Evolutionary conservation across 2,888 invertebrate genomes (phyloP), one percentile per base, ranked within the genome.

Genomic region (Cephus pygmeus): DNA sequence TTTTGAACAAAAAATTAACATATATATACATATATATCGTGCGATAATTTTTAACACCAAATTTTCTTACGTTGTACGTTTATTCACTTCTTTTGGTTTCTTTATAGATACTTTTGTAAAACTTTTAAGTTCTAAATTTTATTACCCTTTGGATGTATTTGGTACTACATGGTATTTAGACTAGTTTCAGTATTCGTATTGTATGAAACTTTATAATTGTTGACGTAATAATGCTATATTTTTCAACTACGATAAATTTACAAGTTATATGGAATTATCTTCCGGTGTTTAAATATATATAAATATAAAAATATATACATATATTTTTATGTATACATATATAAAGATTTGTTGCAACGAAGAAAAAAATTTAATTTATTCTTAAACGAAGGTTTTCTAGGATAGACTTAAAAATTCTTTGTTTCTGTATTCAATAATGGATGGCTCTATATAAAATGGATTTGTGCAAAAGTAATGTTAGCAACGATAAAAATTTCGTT

Each of bases 361-460:
- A 74, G 31, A 34, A 23, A 69, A 3, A 23, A 34, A 31, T 15
- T 31, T 74, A 34, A 34, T 74, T 56, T 56, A 56, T 56, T 56
- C 56, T 56, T 56, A 56, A 56, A 56, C 56, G 56, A 56, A 56
- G 56, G 56, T 23, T 56, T 56, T 56, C 23, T 56, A 56, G 23
- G 56, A 23, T 56, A 56, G 23, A 56, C 9, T 23, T 9, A 23
- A 56, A 23, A 56, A 56, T 56, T 56, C 9, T 56, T 56, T 56
- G 23, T 23, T 56, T 56, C 56, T 23, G 9, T 69, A 33, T 35
- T 68, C 30, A 35, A 76, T 33, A 34, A 69, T 69, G 31, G 33
- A 78, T 77, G 78, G 75, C 71, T 79, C 79, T 71, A 73, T 73
- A 73, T 75, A 74, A 31, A 33, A 76, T 76, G 68, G 76, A 12